Evolutionary conservation across 1,140 invertebrate species (phyloP), one percentile per base, ranked within the genome.

Genomic region (Luehdorfia chinensis): DNA sequence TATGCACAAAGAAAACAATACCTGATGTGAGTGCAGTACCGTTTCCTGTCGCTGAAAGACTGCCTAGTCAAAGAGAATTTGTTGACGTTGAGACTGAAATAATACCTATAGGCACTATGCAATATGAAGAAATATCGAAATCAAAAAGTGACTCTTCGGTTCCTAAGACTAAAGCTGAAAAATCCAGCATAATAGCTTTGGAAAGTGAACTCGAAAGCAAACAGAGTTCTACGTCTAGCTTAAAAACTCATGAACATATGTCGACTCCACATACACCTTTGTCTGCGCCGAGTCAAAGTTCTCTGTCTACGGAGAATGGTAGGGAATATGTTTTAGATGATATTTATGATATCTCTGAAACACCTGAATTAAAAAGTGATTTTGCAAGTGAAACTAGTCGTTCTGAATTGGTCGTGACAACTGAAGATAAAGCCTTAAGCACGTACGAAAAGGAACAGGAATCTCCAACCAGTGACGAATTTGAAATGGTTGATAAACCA

Each of bases 391-490:
- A 89, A 59, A 81, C 61, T 19, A 81, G 88, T 11, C 86, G 77
- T 59, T 89, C 88, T 27, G 88, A 90, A 77, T 67, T 87, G 34
- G 66, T 86, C 27, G 69, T 87, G 32, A 87, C 88, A 19, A 88
- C 87, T 5, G 86, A 90, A 66, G 90, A 91, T 51, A 85, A 85
- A 60, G 83, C 87, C 1, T 59, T 88, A 21, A 75, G 78, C 52
- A 84, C 87, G 67, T 78, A 68, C 36, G 73, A 91, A 74, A 88
- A 90, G 84, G 87, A 91, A 66, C 84, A 89, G 46, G 93, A 95
- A 58, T 95, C 95, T 0, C 94, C 94, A 0, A 93, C 91, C 23
- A 94, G 94, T 69, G 96, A 97, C 75, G 96, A 95, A 16, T 97
- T 97, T 87, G 95, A 96, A 88, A 90, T 96, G 75, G 86, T 96